phyloP scores from a whole-genome alignment of 2,888 invertebrate genomes.

The Anthrax anthrax region DNA sequence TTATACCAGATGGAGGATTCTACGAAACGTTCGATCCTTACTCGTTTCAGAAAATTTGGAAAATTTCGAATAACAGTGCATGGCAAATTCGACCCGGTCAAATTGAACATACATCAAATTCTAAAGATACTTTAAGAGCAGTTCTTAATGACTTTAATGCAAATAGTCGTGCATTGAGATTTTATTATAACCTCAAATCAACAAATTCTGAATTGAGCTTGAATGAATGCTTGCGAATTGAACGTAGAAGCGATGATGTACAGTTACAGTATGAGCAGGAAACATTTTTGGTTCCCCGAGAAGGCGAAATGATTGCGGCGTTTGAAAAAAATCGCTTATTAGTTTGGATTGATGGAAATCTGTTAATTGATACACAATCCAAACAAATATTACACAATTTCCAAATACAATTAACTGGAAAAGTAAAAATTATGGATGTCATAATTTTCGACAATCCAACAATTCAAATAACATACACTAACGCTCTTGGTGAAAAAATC shows the following conservation, averaged over 20 bases:
- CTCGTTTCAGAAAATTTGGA: no score
- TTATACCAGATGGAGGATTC: conserved; percentile 6
- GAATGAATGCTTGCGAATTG: no score
- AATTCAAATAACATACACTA: conserved; percentile 3
- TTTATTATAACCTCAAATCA: no score
- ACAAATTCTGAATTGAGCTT: no score
- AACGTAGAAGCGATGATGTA: no score
- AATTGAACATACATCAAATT: conserved; percentile 4
- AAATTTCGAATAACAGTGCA: conserved; percentile 5
- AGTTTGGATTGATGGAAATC: conserved; percentile 7
- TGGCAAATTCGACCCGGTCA: conserved; percentile 5
- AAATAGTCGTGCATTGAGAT: no score
- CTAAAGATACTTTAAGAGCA: no score
- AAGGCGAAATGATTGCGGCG: conserved; percentile 3
- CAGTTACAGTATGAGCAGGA: no score
- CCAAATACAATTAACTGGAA: neutral
- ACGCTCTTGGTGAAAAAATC: conserved; percentile 3
- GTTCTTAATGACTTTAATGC: no score
- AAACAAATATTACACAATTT: no score
- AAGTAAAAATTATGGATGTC: neutral
- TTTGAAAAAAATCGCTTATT: conserved; percentile 3
- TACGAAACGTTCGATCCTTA: conserved; percentile 9
- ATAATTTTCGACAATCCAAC: conserved; percentile 4
- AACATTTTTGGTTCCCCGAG: no score
- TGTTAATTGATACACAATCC: conserved; percentile 5